Evolutionary conservation across 2,797 vertebrate genomes (phyloP).

Genomic region (Podarcis lilfordi): DNA sequence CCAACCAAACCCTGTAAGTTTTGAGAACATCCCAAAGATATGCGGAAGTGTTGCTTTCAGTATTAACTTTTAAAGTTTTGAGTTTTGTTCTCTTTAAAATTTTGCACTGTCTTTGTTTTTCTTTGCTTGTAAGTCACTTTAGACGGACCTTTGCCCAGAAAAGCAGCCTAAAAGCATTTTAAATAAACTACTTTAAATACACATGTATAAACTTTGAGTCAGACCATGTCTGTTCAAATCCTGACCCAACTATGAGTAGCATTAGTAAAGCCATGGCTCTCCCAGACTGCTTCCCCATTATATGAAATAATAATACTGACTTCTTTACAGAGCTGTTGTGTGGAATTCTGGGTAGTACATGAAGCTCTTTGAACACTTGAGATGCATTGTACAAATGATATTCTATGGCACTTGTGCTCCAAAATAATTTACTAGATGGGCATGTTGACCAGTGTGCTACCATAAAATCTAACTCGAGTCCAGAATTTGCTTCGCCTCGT

Average conservation of each 20-base stretch:
- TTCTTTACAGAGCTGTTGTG: neutral
- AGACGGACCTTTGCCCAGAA: too few relatives aligned
- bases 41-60: too few relatives aligned
- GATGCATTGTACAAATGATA: neutral
- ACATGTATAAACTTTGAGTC: neutral
- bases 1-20: neutral
- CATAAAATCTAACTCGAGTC: neutral
- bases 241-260: neutral
- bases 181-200: neutral
- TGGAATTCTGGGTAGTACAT: too few relatives aligned
- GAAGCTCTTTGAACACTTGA: neutral
- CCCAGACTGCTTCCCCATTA: too few relatives aligned
- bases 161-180: neutral
- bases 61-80: too few relatives aligned
- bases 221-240: neutral
- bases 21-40: neutral
- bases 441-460: neutral
- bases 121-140: too few relatives aligned
- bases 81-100: too few relatives aligned
- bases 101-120: too few relatives aligned
- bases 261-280: neutral
- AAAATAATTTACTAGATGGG: neutral
- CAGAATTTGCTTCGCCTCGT: constrained; percentile 24
- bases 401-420: neutral
- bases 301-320: neutral